Conservation (phyloP, 2,113 vertebrate genomes). For the Isichthys henryi region DNA sequence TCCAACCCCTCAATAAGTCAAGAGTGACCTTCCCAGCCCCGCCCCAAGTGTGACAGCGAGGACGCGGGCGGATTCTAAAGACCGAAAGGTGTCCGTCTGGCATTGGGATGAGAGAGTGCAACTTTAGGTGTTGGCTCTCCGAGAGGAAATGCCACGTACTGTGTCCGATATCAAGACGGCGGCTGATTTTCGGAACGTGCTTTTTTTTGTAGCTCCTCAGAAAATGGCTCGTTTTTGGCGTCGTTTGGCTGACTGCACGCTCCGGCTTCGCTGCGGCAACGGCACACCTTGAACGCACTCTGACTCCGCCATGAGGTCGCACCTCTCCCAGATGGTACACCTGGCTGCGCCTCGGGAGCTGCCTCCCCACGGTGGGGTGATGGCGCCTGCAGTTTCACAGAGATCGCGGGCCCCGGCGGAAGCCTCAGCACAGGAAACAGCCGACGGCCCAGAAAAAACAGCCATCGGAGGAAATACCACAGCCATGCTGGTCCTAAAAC, state of each 20-base stretch:
- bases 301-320: neutral
- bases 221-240: neutral
- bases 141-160: neutral
- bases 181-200: constrained; percentile 7
- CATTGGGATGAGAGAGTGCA: neutral
- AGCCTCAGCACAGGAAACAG: neutral
- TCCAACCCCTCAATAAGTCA: neutral
- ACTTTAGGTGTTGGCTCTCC: constrained; percentile 8
- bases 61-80: constrained; percentile 4
- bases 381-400: neutral
- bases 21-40: constrained; percentile 13
- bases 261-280: neutral
- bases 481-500: neutral
- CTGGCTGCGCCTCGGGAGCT: no score
- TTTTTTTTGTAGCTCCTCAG: constrained; percentile 35
- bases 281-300: neutral
- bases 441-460: no score
- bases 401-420: neutral
- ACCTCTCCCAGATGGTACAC: neutral
- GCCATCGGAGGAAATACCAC: no score
- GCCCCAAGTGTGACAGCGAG: neutral
- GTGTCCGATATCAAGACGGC: constrained; percentile 6
- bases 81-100: constrained; percentile 10
- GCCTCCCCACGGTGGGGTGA: neutral
- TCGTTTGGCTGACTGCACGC: fast-evolving